These are phyloP conservation scores for Clunio marinus DNA, from an alignment of 2,888 invertebrate species.

Conservation along the genomic window DNA sequence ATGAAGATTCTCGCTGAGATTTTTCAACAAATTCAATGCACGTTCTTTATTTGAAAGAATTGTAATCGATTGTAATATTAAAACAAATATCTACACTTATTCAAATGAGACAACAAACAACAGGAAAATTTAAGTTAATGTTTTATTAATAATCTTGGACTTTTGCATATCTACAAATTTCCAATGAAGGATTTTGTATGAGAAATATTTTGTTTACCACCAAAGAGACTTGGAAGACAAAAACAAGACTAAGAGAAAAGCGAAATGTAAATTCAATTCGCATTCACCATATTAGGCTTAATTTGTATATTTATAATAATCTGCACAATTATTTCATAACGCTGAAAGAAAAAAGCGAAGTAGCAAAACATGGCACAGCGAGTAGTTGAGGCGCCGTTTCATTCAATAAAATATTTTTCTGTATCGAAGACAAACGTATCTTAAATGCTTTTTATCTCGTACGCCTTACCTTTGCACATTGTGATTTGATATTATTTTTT, in stretches of 20 bases:
- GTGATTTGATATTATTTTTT: slow-evolving; percentile 8
- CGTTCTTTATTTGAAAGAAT: no score
- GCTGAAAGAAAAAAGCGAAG: slow-evolving; percentile 2
- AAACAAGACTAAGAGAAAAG: background rate
- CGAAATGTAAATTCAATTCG: background rate
- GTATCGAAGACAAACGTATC: slow-evolving; percentile 22
- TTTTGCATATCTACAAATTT: background rate
- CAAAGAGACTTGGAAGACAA: background rate
- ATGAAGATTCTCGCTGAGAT: no score
- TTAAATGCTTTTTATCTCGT: slow-evolving; percentile 27
- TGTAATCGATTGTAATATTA: no score
- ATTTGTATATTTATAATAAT: slow-evolving; percentile 37
- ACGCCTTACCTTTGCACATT: slow-evolving; percentile 15
- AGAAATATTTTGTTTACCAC: background rate
- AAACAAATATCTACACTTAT: slow-evolving; percentile 2
- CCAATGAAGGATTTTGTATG: background rate
- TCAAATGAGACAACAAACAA: slow-evolving; percentile 14
- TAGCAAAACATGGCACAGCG: slow-evolving; percentile 10
- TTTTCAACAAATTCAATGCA: no score
- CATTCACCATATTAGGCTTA: slow-evolving; percentile 24
- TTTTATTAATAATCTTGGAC: slow-evolving; percentile 21
- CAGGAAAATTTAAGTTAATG: background rate
- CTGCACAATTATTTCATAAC: slow-evolving; percentile 36
- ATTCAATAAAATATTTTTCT: slow-evolving; percentile 14
- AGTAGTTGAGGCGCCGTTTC: slow-evolving; percentile 23